Evolutionary conservation across 2,797 vertebrate species (phyloP).

Genomic region (Melanotaenia boesemani): DNA sequence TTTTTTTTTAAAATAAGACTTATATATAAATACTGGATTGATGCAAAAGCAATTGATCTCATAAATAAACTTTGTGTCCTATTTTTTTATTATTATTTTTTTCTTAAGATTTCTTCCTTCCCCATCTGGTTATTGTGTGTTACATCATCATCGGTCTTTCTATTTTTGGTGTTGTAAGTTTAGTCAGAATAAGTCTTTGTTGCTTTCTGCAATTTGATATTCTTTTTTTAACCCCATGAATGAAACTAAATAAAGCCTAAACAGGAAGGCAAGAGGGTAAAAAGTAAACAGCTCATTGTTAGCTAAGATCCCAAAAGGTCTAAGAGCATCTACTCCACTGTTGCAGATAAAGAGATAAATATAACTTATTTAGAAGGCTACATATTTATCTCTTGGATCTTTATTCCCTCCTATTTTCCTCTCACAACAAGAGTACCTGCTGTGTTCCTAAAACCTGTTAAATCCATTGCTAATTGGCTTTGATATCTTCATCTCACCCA

Average conservation of each 20-base stretch:
- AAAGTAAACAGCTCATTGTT: neutral
- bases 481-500: neutral
- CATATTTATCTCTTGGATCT: neutral
- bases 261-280: neutral
- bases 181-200: neutral
- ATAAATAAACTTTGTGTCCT: neutral
- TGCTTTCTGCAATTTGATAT: neutral
- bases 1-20: too few species aligned
- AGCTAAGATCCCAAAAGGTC: neutral
- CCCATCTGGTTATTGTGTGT: neutral
- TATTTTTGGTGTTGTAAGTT: neutral
- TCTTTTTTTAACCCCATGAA: neutral
- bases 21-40: neutral
- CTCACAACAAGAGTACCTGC: neutral
- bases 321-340: neutral
- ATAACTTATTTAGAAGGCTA: neutral
- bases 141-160: neutral
- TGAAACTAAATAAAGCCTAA: neutral
- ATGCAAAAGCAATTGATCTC: neutral
- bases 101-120: neutral
- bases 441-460: conserved; percentile 4
- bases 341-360: neutral
- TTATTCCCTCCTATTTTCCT: neutral
- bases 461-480: neutral
- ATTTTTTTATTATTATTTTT: neutral